These are phyloP conservation scores for Pectinophora gossypiella DNA, from an alignment of 1,140 invertebrate species.

Conservation along the genomic window DNA sequence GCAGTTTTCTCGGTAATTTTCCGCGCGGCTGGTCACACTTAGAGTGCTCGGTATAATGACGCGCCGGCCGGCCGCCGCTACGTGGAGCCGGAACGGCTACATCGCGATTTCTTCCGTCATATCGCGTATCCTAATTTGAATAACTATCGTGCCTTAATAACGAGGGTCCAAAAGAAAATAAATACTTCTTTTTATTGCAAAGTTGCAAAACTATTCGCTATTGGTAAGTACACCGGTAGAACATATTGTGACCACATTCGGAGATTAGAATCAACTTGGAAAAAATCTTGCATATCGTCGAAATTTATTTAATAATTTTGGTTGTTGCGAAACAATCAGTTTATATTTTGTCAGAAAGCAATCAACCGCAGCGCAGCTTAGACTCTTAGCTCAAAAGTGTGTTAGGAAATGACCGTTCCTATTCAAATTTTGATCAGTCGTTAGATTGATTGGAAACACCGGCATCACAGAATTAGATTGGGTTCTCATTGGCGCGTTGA, in stretches of 20 bases:
- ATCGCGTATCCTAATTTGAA: background rate
- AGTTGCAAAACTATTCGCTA: too few species aligned
- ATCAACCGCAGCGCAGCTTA: background rate
- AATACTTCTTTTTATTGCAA: background rate
- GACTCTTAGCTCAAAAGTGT: background rate
- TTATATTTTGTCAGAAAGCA: background rate
- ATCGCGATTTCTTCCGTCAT: background rate
- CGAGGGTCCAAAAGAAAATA: background rate
- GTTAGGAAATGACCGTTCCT: background rate
- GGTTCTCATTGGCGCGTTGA: constrained; percentile 2
- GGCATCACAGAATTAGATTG: constrained; percentile 4
- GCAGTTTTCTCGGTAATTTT: background rate
- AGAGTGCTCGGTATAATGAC: constrained; percentile 1
- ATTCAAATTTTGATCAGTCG: constrained; percentile 5
- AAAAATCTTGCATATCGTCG: too few species aligned
- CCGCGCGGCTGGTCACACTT: constrained; percentile 1
- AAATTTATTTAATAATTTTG: too few species aligned
- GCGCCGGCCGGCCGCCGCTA: too few species aligned
- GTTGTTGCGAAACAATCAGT: background rate
- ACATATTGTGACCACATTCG: too few species aligned
- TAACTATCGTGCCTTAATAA: background rate
- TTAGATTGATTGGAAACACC: constrained; percentile 2
- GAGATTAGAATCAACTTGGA: too few species aligned
- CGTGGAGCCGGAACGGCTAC: background rate
- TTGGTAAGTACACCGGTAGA: too few species aligned